A percentile compares a stretch with the other conserved stretches of the same genome.
phyloP scores from a whole-genome alignment of 1,140 invertebrate species.

The Bombus picipes region DNA sequence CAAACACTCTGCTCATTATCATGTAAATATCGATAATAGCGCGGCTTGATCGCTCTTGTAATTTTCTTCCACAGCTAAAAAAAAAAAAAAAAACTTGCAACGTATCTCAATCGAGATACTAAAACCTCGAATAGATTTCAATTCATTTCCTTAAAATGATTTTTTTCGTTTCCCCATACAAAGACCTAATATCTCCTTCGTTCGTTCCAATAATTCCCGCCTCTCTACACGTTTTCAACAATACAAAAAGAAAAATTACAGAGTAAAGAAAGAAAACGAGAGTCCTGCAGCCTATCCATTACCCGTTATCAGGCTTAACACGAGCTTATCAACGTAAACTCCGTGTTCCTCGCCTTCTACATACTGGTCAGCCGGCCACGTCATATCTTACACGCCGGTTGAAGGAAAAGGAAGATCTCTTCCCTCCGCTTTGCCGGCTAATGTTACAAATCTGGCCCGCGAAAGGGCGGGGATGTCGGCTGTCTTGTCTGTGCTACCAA shows the following conservation, averaged over 20 bases:
- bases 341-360: slow-evolving; percentile 31
- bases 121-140: neutral
- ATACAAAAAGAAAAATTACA: too few relatives aligned
- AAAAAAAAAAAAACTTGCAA: too few relatives aligned
- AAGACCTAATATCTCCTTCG: neutral
- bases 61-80: neutral
- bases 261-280: neutral
- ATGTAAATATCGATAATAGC: slow-evolving; percentile 14
- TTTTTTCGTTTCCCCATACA: neutral
- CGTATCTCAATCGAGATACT: too few relatives aligned
- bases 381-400: slow-evolving; percentile 46
- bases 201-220: neutral
- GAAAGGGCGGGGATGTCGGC: slow-evolving; percentile 75
- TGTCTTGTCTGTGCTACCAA: slow-evolving; percentile 78
- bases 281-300: slow-evolving; percentile 13
- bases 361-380: slow-evolving; percentile 10
- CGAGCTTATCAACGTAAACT: slow-evolving; percentile 40
- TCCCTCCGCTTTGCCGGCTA: slow-evolving; percentile 63
- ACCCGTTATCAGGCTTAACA: slow-evolving; percentile 42
- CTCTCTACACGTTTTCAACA: neutral
- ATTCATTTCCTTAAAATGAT: neutral
- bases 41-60: neutral
- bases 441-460: slow-evolving; percentile 75
- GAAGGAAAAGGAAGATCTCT: slow-evolving; percentile 62
- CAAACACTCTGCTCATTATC: slow-evolving; percentile 21